A percentile compares a stretch with the other conserved stretches of the same genome.
Evolutionary conservation across 2,888 invertebrate genomes (phyloP).

Genomic region (Microctonus aethiopoides): DNA sequence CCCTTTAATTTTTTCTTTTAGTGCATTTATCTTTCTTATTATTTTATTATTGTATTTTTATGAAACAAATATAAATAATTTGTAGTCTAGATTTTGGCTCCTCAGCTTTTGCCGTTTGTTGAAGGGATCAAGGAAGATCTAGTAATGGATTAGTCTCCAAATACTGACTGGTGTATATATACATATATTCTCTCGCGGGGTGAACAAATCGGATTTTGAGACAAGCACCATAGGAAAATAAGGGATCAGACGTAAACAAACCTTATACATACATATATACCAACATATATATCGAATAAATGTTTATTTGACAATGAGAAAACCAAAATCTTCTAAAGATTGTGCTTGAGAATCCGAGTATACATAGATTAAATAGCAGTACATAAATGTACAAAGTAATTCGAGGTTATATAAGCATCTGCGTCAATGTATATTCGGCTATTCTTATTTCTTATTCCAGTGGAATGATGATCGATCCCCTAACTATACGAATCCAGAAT

Average conservation of each 20-base stretch:
- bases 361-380: not conserved
- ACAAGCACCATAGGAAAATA: constrained; percentile 15
- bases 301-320: constrained; percentile 32
- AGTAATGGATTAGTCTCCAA: constrained; percentile 8
- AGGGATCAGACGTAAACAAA: constrained; percentile 24
- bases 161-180: not conserved
- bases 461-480: constrained; percentile 34
- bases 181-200: constrained; percentile 9
- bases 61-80: not conserved
- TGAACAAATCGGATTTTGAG: constrained; percentile 32
- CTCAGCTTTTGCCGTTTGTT: constrained; percentile 13
- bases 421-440: not conserved
- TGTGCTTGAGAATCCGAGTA: constrained; percentile 13
- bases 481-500: not conserved
- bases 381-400: constrained; percentile 2
- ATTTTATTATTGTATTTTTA: not conserved
- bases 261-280: not conserved
- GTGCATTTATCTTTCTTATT: too few species aligned
- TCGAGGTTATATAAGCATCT: constrained; percentile 20
- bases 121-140: constrained; percentile 20
- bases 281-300: not conserved
- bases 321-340: constrained; percentile 15
- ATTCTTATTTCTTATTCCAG: constrained; percentile 15
- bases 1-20: too few species aligned
- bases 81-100: not conserved